A percentile compares a stretch with the other conserved stretches of the same genome.
These are phyloP conservation scores for Melolontha melolontha DNA, from an alignment of 2,888 invertebrate genomes.

Conservation along the genomic window DNA sequence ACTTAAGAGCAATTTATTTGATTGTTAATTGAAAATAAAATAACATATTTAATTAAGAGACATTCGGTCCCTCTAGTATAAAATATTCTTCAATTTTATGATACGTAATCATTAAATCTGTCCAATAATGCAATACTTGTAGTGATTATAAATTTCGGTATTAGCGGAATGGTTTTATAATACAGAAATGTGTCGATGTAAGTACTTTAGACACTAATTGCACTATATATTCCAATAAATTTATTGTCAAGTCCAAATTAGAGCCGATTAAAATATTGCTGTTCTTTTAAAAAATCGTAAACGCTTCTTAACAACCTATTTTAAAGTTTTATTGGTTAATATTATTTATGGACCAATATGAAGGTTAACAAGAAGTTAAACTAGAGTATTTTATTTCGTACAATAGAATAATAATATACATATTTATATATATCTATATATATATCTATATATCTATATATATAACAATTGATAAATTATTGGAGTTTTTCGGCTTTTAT, in stretches of 20 bases:
- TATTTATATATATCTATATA: too few relatives aligned
- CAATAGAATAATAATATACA: neutral
- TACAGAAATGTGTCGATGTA: neutral
- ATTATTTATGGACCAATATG: neutral
- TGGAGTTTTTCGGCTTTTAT: too few relatives aligned
- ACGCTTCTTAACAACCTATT: too few relatives aligned
- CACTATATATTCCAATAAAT: too few relatives aligned
- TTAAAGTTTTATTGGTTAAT: neutral
- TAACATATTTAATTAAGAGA: slow-evolving; percentile 41
- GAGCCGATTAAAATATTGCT: too few relatives aligned
- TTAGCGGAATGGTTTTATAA: too few relatives aligned
- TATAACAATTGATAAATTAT: too few relatives aligned
- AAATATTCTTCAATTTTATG: slow-evolving; percentile 10
- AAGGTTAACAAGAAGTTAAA: slow-evolving; percentile 1
- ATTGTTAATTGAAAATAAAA: slow-evolving; percentile 42
- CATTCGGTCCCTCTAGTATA: slow-evolving; percentile 1
- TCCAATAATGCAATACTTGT: neutral
- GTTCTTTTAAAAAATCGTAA: too few relatives aligned
- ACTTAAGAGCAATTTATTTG: slow-evolving; percentile 41
- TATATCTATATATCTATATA: too few relatives aligned
- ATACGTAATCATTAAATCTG: slow-evolving; percentile 7
- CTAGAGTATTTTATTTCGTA: neutral
- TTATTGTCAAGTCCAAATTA: too few relatives aligned
- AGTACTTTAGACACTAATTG: too few relatives aligned
- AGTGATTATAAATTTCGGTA: too few relatives aligned